Evolutionary conservation across 2,888 invertebrate genomes (phyloP).

Genomic region (Rhagium mordax): DNA sequence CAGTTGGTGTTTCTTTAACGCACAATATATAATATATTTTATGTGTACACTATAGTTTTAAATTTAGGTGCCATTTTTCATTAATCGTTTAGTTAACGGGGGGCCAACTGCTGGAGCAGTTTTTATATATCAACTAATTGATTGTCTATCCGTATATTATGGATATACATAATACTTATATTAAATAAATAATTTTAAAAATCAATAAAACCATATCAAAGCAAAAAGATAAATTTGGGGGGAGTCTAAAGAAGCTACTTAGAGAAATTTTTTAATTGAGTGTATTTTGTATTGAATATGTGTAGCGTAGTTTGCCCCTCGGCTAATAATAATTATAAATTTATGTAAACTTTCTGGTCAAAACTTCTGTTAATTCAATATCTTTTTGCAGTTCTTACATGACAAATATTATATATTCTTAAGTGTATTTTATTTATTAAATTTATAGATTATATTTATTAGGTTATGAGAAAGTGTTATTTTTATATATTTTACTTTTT

Average conservation of each 20-base stretch:
- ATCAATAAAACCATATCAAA: too few relatives aligned
- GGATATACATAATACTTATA: too few relatives aligned
- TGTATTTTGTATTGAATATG: background rate
- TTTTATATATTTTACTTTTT: slow-evolving; percentile 4
- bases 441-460: slow-evolving; percentile 7
- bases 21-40: background rate
- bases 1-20: background rate
- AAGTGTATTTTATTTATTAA: slow-evolving; percentile 13
- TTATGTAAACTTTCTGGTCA: slow-evolving; percentile 8
- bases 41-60: slow-evolving; percentile 4
- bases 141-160: too few relatives aligned
- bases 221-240: too few relatives aligned
- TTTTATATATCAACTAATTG: too few relatives aligned
- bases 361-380: background rate
- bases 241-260: too few relatives aligned
- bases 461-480: background rate
- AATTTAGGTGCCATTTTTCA: slow-evolving; percentile 15
- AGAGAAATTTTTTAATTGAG: too few relatives aligned
- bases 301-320: background rate
- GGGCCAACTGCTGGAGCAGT: background rate
- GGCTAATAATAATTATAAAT: background rate
- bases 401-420: background rate
- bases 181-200: too few relatives aligned
- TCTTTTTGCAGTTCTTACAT: slow-evolving; percentile 1
- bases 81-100: background rate